Conservation (phyloP, 92 coral and sea anemone genomes). For the Epizoanthus scotinus region DNA sequence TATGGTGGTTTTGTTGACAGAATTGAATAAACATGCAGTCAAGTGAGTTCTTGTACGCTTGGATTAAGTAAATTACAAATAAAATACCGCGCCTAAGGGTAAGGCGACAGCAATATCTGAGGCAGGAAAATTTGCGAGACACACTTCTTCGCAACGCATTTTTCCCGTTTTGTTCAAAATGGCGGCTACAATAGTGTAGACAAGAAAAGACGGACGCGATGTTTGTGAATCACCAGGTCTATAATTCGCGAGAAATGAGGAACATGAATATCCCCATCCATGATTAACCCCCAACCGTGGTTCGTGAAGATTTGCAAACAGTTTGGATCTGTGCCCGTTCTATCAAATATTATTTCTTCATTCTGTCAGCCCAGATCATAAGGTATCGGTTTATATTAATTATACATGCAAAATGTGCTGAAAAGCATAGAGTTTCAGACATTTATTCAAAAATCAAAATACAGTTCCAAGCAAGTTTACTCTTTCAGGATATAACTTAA, state of each 20-base stretch:
- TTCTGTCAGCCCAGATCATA: not conserved
- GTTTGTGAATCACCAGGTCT: no score
- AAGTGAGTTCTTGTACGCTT: conserved; percentile 11
- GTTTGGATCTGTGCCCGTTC: not conserved
- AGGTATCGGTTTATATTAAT: no score
- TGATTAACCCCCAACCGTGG: no score
- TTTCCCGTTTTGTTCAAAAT: not conserved
- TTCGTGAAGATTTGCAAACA: not conserved
- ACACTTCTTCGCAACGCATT: not conserved
- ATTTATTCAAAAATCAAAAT: no score
- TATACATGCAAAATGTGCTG: no score
- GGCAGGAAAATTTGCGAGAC: conserved; percentile 5
- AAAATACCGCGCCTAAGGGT: not conserved
- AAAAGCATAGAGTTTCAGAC: no score
- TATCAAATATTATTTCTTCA: not conserved
- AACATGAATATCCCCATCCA: no score
- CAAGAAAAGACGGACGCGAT: no score
- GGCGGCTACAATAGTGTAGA: not conserved
- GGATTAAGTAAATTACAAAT: not conserved
- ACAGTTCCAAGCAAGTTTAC: no score
- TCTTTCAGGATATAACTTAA: no score
- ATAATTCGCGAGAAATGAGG: no score
- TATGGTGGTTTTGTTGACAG: not conserved
- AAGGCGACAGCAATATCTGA: not conserved
- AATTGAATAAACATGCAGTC: not conserved